phyloP scores from a whole-genome alignment of 2,888 invertebrate genomes.

The Habrosyne pyritoides region DNA sequence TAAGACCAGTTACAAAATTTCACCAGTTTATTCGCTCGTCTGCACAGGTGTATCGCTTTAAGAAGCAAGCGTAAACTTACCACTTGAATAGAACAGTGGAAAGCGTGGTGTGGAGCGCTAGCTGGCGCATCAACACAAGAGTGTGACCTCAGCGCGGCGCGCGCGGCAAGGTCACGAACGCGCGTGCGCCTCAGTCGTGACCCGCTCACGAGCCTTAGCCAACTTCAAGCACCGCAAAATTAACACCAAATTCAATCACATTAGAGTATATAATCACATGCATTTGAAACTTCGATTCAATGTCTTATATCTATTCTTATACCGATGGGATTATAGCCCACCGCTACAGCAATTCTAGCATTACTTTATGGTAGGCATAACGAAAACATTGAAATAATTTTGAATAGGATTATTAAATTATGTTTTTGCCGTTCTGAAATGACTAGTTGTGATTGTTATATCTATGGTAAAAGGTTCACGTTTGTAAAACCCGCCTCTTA shows the following conservation, averaged over 20 bases:
- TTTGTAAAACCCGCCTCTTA: neutral
- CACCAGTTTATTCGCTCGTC: constrained; percentile 14
- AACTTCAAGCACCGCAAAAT: constrained; percentile 50
- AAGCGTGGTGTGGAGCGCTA: constrained; percentile 56
- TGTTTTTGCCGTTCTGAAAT: constrained; percentile 15
- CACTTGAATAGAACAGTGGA: constrained; percentile 48
- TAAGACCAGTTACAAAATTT: neutral
- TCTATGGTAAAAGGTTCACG: too few species aligned
- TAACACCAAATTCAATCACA: constrained; percentile 57
- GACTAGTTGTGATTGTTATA: neutral
- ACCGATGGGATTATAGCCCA: constrained; percentile 44
- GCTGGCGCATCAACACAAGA: constrained; percentile 74
- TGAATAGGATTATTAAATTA: constrained; percentile 17
- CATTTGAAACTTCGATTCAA: constrained; percentile 44
- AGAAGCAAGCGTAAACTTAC: constrained; percentile 15
- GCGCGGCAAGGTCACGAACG: constrained; percentile 83
- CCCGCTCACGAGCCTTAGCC: constrained; percentile 74
- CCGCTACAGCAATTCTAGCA: constrained; percentile 5
- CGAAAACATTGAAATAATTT: constrained; percentile 49
- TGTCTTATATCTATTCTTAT: constrained; percentile 61
- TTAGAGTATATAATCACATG: constrained; percentile 69
- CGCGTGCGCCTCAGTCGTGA: constrained; percentile 81
- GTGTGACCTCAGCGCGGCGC: constrained; percentile 77
- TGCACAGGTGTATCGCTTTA: constrained; percentile 19
- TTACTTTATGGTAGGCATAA: constrained; percentile 36